These are phyloP conservation scores for Druceiella hillmani DNA, from an alignment of 2,888 invertebrate genomes.

Conservation along the genomic window DNA sequence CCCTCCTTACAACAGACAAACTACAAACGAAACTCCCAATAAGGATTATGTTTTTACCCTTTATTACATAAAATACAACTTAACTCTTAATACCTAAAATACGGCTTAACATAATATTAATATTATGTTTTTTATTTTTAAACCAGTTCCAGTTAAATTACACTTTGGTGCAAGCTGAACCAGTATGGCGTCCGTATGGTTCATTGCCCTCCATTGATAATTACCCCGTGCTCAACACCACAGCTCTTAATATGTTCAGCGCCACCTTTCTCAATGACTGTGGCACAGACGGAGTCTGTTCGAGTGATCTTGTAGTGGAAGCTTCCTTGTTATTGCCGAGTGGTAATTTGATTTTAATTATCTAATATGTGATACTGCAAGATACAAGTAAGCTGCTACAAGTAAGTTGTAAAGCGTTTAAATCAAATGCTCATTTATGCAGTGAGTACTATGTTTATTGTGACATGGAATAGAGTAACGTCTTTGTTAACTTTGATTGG, in stretches of 20 bases:
- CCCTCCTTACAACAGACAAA: no score
- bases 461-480: no score
- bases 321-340: slow-evolving; percentile 57
- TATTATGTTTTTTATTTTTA: background rate
- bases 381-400: no score
- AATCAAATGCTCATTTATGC: no score
- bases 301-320: slow-evolving; percentile 69
- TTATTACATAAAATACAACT: no score
- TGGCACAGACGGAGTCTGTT: slow-evolving; percentile 80
- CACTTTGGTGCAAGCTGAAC: slow-evolving; percentile 66
- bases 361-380: no score
- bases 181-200: slow-evolving; percentile 46
- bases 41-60: no score
- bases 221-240: slow-evolving; percentile 85
- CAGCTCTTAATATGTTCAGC: slow-evolving; percentile 73
- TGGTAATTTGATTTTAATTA: slow-evolving; percentile 38
- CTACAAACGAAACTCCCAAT: no score
- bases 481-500: no score
- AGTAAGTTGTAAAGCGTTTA: no score
- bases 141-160: slow-evolving; percentile 76
- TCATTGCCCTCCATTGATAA: slow-evolving; percentile 65
- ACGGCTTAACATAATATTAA: background rate
- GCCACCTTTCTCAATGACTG: slow-evolving; percentile 91
- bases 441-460: no score
- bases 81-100: no score